A percentile compares a stretch with the other conserved stretches of the same genome.
Evolutionary conservation across 1,140 invertebrate genomes (phyloP).

Genomic region (Melitaea cinxia): DNA sequence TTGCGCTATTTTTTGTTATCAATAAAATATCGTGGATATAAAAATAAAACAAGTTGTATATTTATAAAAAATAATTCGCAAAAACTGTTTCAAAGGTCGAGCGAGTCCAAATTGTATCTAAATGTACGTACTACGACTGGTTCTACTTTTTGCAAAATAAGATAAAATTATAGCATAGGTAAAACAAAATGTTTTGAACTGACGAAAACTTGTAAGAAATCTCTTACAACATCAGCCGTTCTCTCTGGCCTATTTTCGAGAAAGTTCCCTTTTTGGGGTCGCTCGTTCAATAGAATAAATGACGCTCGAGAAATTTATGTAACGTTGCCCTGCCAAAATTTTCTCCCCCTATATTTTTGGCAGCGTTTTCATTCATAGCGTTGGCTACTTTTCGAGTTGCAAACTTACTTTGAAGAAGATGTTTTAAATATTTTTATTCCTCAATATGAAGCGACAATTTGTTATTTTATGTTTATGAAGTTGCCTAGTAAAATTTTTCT

Average conservation of each 20-base stretch:
- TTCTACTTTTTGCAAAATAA: neutral
- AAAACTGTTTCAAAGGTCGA: too few relatives aligned
- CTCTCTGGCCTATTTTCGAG: slow-evolving; percentile 56
- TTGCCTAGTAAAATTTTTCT: too few relatives aligned
- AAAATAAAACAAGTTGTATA: too few relatives aligned
- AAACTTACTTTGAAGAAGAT: neutral
- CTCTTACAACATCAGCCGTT: slow-evolving; percentile 41
- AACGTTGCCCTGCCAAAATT: slow-evolving; percentile 25
- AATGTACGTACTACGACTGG: neutral
- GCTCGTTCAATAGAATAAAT: slow-evolving; percentile 67
- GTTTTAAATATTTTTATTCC: neutral
- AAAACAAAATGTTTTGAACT: slow-evolving; percentile 34
- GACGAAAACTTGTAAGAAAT: slow-evolving; percentile 31
- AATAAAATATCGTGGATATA: too few relatives aligned
- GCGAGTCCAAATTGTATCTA: too few relatives aligned
- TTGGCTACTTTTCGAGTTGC: neutral
- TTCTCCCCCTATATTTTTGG: slow-evolving; percentile 21
- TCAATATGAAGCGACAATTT: neutral
- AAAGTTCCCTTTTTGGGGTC: slow-evolving; percentile 45
- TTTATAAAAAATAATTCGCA: too few relatives aligned
- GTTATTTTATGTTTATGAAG: neutral
- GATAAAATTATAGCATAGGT: slow-evolving; percentile 33
- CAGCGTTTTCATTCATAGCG: slow-evolving; percentile 8
- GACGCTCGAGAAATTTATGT: slow-evolving; percentile 71
- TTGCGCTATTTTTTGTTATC: too few relatives aligned